These are phyloP conservation scores for Bothrops jararaca DNA, from an alignment of 2,113 vertebrate species.

Conservation along the genomic window DNA sequence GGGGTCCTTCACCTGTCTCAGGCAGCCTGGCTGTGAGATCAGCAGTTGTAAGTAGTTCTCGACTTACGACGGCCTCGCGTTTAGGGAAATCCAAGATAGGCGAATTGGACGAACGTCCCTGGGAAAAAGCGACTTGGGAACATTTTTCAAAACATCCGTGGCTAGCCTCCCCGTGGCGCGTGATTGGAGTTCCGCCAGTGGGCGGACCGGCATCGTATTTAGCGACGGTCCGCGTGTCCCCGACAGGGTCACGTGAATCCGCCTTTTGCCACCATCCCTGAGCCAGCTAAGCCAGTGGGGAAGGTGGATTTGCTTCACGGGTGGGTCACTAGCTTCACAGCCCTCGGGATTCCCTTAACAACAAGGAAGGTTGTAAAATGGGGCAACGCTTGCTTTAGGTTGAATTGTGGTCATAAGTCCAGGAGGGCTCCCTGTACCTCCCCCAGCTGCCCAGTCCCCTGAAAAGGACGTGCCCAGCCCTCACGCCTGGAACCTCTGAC, in stretches of 20 bases:
- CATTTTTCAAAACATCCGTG: background rate
- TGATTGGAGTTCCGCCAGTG: background rate
- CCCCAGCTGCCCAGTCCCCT: fast-evolving
- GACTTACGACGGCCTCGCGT: background rate
- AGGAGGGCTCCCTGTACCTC: background rate
- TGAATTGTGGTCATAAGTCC: no score
- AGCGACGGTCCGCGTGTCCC: no score
- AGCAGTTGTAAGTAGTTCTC: background rate
- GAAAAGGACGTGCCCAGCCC: background rate
- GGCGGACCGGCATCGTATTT: no score
- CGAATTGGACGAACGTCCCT: fast-evolving
- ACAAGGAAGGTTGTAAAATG: background rate
- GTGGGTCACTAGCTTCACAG: no score
- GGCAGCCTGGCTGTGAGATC: background rate
- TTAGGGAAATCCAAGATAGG: no score
- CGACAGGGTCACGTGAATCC: no score
- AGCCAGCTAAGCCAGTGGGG: no score
- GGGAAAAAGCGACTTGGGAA: background rate
- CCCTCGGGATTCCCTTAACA: no score
- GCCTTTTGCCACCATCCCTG: background rate
- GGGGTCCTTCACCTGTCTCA: background rate
- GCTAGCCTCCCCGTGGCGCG: background rate
- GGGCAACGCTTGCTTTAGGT: background rate
- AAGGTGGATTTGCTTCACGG: background rate
- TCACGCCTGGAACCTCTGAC: background rate